Base-by-base conservation (phyloP, 2,113 vertebrate genomes). In the Argyrosomus japonicus region DNA sequence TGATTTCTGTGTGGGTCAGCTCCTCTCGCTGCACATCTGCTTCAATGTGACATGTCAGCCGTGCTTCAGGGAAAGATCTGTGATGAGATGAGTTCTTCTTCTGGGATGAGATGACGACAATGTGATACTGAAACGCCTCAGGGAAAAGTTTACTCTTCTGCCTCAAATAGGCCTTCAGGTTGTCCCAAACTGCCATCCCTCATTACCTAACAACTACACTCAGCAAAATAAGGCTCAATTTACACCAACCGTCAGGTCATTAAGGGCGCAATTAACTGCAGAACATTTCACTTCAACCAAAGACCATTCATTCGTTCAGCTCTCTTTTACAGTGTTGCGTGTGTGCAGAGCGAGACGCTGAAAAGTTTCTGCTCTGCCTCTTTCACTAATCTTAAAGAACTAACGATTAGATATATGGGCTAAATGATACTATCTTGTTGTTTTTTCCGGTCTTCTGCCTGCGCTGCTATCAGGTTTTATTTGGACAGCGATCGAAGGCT, bases 401-500 rank as follows among this genome's bases (percentile, higher is more conserved):
- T 54, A 63, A 57, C 25, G 1, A 63, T 68, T 56, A 6, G 19
- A 21, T 51, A 21, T 14, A 60, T 13, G 25, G 21, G 21, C 47
- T 53, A 36, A 65, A 47, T 62, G 83, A 78, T 57, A 7, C 25
- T 65, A 47, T 60, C 47, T 74, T 14, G 13, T 60, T 48, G 15
- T 60, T 60, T 64, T 64, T 83, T 53, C 25, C 48, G 5, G 19
- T 14, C 14, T 47, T 47, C 45, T 47, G 50, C 50, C 45, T 84
- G 60, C 29, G 10, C 61, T 23, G 58, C 61, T 82, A 53, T 90
- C 69, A 51, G 73, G 68, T 83, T 82, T 40, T 79, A 73, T 88
- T 88, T 82, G 45, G 61, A 72, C 47, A 79, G 51, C 68, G 85
- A 76, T 75, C 61, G 79, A 86, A 84, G 64, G 56, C 75, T 87